Evolutionary conservation across 2,113 vertebrate genomes (phyloP).

Genomic region (Apteryx mantelli): DNA sequence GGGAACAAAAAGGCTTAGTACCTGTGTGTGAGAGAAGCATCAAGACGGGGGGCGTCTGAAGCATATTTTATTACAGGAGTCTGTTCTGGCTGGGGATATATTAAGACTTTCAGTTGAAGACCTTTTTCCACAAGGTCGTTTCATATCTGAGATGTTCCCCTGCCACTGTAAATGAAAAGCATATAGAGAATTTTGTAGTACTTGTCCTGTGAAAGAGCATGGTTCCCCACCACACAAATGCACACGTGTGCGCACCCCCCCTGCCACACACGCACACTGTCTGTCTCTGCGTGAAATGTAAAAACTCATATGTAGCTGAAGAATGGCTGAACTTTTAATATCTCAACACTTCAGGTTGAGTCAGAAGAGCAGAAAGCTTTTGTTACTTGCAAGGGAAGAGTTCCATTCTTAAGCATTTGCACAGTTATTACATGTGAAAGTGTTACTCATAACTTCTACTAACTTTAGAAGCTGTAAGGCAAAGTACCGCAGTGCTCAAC

Average conservation of each 20-base stretch:
- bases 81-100: not conserved
- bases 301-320: not conserved
- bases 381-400: not conserved
- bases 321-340: not conserved
- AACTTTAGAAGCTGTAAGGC: not conserved
- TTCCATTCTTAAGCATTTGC: too few relatives aligned
- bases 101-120: not conserved
- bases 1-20: not conserved
- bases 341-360: not conserved
- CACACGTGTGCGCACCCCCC: not conserved
- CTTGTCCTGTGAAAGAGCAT: not conserved
- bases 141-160: not conserved
- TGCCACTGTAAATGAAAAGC: not conserved
- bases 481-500: not conserved
- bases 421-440: not conserved
- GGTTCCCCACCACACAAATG: not conserved
- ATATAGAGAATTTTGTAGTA: not conserved
- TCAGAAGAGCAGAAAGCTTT: not conserved
- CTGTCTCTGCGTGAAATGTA: not conserved
- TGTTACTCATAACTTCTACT: not conserved
- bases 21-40: not conserved
- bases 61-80: not conserved
- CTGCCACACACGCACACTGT: too few relatives aligned
- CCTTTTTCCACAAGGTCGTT: not conserved
- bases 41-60: too few relatives aligned